Percentiles rank a stretch among this genome's conserved stretches.
These are phyloP conservation scores for Octodon degus DNA, from an alignment of 2,113 vertebrate genomes.

Conservation along the genomic window DNA sequence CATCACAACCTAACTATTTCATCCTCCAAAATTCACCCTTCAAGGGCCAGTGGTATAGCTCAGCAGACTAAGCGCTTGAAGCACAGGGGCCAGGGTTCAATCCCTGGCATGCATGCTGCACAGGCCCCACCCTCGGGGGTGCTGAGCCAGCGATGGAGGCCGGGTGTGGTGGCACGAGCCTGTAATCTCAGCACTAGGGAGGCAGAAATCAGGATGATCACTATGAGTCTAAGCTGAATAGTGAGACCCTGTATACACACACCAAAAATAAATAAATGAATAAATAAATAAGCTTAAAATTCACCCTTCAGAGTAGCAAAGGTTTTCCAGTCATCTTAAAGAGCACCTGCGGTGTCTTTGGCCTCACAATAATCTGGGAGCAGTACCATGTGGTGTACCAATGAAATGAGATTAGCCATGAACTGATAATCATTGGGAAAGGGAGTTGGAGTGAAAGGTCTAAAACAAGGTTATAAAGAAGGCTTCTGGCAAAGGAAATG, in stretches of 20 bases:
- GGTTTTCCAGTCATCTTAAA: slow-evolving; percentile 2
- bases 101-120: too few relatives aligned
- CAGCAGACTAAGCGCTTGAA: too few relatives aligned
- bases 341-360: slow-evolving; percentile 3
- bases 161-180: too few relatives aligned
- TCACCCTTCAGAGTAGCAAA: background rate
- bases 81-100: too few relatives aligned
- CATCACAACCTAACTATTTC: background rate
- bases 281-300: too few relatives aligned
- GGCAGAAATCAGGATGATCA: too few relatives aligned
- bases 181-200: too few relatives aligned
- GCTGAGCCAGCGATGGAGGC: too few relatives aligned
- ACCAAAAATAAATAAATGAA: too few relatives aligned
- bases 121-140: too few relatives aligned
- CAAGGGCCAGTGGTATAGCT: background rate
- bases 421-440: slow-evolving; percentile 21
- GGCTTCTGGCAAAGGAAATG: background rate
- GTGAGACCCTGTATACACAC: too few relatives aligned
- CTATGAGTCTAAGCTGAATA: too few relatives aligned
- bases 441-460: background rate
- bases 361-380: slow-evolving; percentile 20
- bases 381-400: background rate
- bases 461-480: background rate
- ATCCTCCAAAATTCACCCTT: background rate
- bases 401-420: slow-evolving; percentile 18